Base-by-base conservation (phyloP, 1,140 invertebrate species). In the Solen grandis region DNA sequence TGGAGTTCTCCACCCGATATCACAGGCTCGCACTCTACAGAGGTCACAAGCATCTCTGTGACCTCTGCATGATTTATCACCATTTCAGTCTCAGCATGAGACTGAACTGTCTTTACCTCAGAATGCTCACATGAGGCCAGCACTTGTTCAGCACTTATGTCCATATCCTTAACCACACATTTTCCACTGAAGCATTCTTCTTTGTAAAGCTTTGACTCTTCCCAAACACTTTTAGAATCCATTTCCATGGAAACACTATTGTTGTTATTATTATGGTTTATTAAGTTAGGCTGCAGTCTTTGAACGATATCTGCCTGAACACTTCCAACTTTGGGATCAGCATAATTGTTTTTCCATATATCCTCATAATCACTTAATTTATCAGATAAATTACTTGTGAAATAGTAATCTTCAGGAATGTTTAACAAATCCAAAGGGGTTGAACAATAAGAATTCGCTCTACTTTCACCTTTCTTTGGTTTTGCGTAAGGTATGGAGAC, bases 351-450 rank as follows among this genome's bases (percentile, higher is more conserved):
- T 57, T 86, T 95, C 97, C 97, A 98, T 81, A 98, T 95, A 90
- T 98, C 97, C 92, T 99, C 97, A 90, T 99, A 99, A 92, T 99
- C 97, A 76, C 96, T 97, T 29, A 97, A 95, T 93, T 98, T 98
- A 89, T 98, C 97, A 57, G 96, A 95, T 8, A 97, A 93, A 5
- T 96, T 96, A 89, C 96, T 97, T 77, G 95, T 94, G 86, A 96
- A 97, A 90, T 97, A 98, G n/a, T 80, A 19, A 60, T 86, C 84
- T 31, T 89, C 87, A 22, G 88, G 84, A 65, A 85, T 84, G n/a
- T 87, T 66, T 14, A 90, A 52, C 19, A 87, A 69, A 63, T 86
- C 87, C 41, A 88, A 85, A 22, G 83, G 85, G n/a, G 57, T 57
- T 83, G 74, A 1, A 41, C 1, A 14, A 54, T 19, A 10, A 55